A percentile compares a stretch with the other conserved stretches of the same genome.
Evolutionary conservation across 1,140 invertebrate genomes (phyloP).

Genomic region (Achatina immaculata): DNA sequence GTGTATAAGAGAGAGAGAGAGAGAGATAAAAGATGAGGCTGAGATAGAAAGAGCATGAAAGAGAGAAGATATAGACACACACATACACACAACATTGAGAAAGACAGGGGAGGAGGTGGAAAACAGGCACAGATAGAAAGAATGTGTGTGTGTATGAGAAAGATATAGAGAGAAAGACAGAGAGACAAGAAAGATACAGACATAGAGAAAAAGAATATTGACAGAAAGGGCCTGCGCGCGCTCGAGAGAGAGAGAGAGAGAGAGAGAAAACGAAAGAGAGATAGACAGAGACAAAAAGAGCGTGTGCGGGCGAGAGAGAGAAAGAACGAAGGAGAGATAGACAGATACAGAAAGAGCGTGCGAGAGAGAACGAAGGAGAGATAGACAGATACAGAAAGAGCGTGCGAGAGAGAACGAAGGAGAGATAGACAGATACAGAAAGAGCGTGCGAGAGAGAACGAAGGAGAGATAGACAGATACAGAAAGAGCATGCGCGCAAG

Average conservation of each 20-base stretch:
- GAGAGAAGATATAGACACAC: not conserved
- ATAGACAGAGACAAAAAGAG: constrained; percentile 29
- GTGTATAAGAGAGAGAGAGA: no score
- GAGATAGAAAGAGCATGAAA: constrained; percentile 1
- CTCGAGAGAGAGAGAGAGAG: not conserved
- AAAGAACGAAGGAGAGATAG: constrained; percentile 2
- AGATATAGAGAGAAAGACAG: constrained; percentile 3
- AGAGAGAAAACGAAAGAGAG: constrained; percentile 9
- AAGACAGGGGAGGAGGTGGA: not conserved
- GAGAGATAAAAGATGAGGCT: not conserved
- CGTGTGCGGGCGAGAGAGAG: not conserved
- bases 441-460: no score
- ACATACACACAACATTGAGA: not conserved
- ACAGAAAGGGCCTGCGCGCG: not conserved
- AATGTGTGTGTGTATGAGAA: not conserved
- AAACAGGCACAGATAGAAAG: constrained; percentile 22
- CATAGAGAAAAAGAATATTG: constrained; percentile 33
- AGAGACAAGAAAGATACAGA: constrained; percentile 28
- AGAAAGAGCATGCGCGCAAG: no score
- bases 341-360: no score
- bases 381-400: no score
- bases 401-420: no score
- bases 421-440: no score
- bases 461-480: not conserved
- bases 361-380: no score